Percentiles rank a stretch among this genome's conserved stretches.
phyloP scores from a whole-genome alignment of 1,140 invertebrate genomes.

The Aricia agestis region DNA sequence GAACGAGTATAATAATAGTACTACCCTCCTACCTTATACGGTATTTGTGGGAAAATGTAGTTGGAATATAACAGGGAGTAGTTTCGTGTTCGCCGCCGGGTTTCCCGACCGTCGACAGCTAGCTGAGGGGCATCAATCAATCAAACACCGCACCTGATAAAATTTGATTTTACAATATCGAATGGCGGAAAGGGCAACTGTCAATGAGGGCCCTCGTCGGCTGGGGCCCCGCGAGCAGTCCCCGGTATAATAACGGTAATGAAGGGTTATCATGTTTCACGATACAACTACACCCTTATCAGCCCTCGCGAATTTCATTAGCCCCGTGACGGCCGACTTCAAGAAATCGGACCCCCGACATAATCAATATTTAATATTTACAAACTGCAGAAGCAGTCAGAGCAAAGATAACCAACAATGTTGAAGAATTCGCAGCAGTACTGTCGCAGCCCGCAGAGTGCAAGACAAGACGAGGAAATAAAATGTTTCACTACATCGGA shows the following conservation, averaged over 20 bases:
- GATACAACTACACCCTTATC: slow-evolving; percentile 4
- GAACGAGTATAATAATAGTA: too few species aligned
- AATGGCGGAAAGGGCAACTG: slow-evolving; percentile 30
- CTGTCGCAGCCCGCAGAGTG: too few species aligned
- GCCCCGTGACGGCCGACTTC: not conserved
- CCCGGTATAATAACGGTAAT: slow-evolving; percentile 34
- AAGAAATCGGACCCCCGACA: not conserved
- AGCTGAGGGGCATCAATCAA: not conserved
- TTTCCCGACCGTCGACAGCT: not conserved
- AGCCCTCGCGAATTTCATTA: not conserved
- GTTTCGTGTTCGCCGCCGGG: not conserved
- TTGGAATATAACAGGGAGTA: not conserved
- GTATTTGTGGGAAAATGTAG: too few species aligned
- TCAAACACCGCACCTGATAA: slow-evolving; percentile 26
- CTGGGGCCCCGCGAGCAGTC: slow-evolving; percentile 18
- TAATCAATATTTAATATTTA: not conserved
- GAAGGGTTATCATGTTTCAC: slow-evolving; percentile 34
- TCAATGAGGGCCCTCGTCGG: slow-evolving; percentile 30
- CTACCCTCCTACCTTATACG: too few species aligned
- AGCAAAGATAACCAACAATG: too few species aligned
- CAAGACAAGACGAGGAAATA: too few species aligned
- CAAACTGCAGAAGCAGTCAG: too few species aligned
- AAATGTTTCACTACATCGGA: too few species aligned
- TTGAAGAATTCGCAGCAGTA: too few species aligned
- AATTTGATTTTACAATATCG: slow-evolving; percentile 30